Evolutionary conservation across 2,888 invertebrate species (phyloP), one percentile per base, ranked within the genome.

Genomic region (Mechanitis messenoides): DNA sequence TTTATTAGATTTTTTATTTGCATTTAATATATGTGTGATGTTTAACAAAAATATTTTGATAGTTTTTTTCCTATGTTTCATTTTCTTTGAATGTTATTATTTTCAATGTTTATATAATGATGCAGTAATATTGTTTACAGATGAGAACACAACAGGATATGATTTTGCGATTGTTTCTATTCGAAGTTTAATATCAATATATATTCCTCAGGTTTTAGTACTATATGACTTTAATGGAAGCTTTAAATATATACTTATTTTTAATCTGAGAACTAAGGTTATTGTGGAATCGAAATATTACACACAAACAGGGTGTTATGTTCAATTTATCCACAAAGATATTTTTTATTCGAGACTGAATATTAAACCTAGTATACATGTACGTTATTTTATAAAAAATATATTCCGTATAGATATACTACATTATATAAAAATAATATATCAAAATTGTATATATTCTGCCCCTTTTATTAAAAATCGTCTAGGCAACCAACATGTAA

Each of bases 271-370:
- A 7, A 7, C 31, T 35, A 31, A 55, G 35, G 53, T 31, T 7
- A 50, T 33, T 60, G 46, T 33, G 50, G 42, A 61, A 60, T 64
- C 61, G 60, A 60, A 60, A 62, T 58, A 53, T 59, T 50, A 38
- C 11, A 20, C 38, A 31, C 50, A 50, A 35, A 77, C 78, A 78
- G 76, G 78, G 77, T 75, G 68, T 68, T 68, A 55, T 69, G 69
- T 69, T 69, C 68, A 63, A 67, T 69, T 68, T 61, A 68, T 70
- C 71, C 63, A 65, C 67, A 68, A 68, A 70, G 70, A 74, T 72
- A 68, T 70, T 72, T 72, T 65, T 69, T 70, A 72, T 61, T 74
- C 73, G 75, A 85, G 85, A 85, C 86, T 86, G 86, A 85, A 42
- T 31, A 31, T 50, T 50, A 31, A 78, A 73, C 75, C 71, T 78